Evolutionary conservation across 1,140 invertebrate species (phyloP), one percentile per base, ranked within the genome.

Genomic region (Laodelphax striatellus): DNA sequence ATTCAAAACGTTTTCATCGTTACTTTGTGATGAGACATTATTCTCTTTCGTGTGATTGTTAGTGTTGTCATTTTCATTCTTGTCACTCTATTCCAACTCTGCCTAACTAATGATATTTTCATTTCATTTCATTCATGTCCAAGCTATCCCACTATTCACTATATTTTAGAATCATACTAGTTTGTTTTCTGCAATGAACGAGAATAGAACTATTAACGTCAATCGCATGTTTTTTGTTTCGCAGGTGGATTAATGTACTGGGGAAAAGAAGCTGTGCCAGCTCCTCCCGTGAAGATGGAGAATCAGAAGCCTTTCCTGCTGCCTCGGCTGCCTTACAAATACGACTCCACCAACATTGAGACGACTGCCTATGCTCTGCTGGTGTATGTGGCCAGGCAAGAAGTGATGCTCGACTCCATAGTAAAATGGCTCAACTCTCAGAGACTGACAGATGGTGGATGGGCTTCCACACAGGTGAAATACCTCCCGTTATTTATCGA

Each of bases 341-440:
- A 91, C 70, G 94, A 97, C 74, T 84, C 89, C 0, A 85, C 88
- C 65, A 96, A 97, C 70, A 89, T 97, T 28, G 93, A 94, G 69
- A 84, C 92, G 0, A 97, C 94, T 0, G 88, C 93, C 0, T 97
- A 95, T 70, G 94, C 88, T 2, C 74, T 98, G n/a, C 71, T 97
- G 63, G 86, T 92, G 0, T 92, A 94, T 70, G 88, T 91, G 44
- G 84, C 85, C 11, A 76, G 88, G 14, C 88, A 92, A 69, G 89
- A 92, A 63, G 77, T 87, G 61, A 79, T 84, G 55, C 78, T 86
- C 24, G 89, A 92, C 61, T 81, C 85, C 11, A 94, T 96, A 68
- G 92, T 97, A 21, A 85, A 87, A 68, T 98, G 94, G 94, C 74
- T 98, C 6, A 95, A 95, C 71, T 80, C 88, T 0, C 94, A 97